These are phyloP conservation scores for Tychaedon coryphoeus DNA, from an alignment of 2,113 vertebrate species.

Conservation along the genomic window DNA sequence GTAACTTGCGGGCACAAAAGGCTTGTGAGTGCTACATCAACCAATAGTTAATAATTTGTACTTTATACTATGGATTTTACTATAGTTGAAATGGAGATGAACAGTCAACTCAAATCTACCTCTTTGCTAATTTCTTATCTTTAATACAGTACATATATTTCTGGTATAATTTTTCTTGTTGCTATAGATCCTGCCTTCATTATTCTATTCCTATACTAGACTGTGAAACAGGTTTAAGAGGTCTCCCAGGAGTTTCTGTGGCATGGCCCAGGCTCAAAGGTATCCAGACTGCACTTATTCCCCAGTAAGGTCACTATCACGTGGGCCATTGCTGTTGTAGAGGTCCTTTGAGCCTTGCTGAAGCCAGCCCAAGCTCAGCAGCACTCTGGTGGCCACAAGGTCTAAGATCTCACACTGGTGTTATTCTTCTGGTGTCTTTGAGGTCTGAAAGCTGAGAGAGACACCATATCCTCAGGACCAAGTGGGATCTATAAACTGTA, in stretches of 20 bases:
- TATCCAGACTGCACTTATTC: background rate
- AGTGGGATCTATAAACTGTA: background rate
- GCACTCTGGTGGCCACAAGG: background rate
- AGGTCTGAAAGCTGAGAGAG: background rate
- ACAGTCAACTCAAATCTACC: background rate
- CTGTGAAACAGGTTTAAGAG: background rate
- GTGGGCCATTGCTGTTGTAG: background rate
- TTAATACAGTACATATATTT: background rate
- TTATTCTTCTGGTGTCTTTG: background rate
- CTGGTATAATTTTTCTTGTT: background rate
- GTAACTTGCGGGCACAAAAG: background rate
- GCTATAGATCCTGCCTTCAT: background rate
- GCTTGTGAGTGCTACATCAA: background rate
- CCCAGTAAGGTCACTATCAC: background rate
- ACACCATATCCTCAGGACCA: background rate
- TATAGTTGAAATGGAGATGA: background rate
- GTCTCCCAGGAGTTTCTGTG: background rate
- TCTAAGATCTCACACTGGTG: background rate
- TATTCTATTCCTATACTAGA: background rate
- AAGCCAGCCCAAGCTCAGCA: background rate
- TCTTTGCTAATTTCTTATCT: background rate
- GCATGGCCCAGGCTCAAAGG: background rate
- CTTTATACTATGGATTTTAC: background rate
- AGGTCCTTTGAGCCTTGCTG: background rate
- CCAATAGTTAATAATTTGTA: background rate